phyloP scores from a whole-genome alignment of 2,888 invertebrate genomes.

The Tetragnatha montana region DNA sequence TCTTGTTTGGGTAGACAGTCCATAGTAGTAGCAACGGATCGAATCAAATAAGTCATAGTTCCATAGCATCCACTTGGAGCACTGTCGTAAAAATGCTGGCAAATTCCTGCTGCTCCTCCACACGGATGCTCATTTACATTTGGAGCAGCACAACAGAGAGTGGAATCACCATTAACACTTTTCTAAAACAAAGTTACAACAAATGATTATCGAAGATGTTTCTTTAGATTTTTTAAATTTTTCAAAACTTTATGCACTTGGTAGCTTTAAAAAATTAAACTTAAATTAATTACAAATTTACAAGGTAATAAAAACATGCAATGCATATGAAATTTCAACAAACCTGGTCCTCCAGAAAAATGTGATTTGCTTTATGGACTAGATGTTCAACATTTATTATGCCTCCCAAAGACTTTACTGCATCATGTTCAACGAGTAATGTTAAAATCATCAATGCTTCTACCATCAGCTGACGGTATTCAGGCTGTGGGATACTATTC shows the following conservation, averaged over 20 bases:
- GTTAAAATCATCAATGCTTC: constrained; percentile 97
- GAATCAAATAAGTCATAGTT: constrained; percentile 96
- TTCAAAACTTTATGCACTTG: too few species aligned
- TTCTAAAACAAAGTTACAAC: constrained; percentile 79
- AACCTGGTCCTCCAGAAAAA: constrained; percentile 97
- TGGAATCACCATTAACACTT: constrained; percentile 91
- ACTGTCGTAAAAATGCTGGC: constrained; percentile 97
- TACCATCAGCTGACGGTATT: constrained; percentile 96
- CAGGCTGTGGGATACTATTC: constrained; percentile 97
- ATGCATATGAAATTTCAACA: constrained; percentile 66
- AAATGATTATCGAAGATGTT: too few species aligned
- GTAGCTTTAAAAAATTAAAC: not conserved
- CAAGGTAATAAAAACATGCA: not conserved
- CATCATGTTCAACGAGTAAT: constrained; percentile 88
- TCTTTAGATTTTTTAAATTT: too few species aligned
- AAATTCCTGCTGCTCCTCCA: constrained; percentile 95
- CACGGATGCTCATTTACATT: constrained; percentile 84
- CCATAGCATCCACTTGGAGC: constrained; percentile 98
- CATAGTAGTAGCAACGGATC: constrained; percentile 75
- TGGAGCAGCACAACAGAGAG: constrained; percentile 85
- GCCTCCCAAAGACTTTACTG: constrained; percentile 85
- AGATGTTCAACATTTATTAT: constrained; percentile 92
- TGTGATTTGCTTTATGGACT: constrained; percentile 93
- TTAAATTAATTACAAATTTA: not conserved
- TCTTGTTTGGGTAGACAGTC: constrained; percentile 71